A percentile compares a stretch with the other conserved stretches of the same genome.
Conservation (phyloP, 2,888 invertebrate species). For the Erynnis tages region DNA sequence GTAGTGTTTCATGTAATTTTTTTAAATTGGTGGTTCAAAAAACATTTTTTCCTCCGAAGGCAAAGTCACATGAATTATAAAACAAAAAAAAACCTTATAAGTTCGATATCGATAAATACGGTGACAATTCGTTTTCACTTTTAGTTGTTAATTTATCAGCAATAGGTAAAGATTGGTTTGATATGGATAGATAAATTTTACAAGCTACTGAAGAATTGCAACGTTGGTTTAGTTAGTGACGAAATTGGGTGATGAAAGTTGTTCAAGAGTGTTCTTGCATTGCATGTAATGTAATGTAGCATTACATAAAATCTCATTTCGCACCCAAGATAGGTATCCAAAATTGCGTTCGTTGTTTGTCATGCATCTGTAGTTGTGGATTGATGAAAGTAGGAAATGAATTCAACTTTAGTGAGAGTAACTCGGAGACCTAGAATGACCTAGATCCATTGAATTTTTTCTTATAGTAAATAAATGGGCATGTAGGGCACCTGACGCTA, state of each 20-base stretch:
- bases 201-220: constrained; percentile 14
- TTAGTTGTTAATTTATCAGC: background rate
- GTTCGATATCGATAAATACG: too few relatives aligned
- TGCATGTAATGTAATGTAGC: constrained; percentile 16
- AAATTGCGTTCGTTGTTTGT: constrained; percentile 21
- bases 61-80: too few relatives aligned
- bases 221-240: constrained; percentile 11
- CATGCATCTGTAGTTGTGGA: constrained; percentile 7
- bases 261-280: constrained; percentile 19
- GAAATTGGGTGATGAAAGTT: constrained; percentile 25
- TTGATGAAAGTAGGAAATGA: background rate
- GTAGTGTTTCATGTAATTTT: too few relatives aligned
- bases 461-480: too few relatives aligned
- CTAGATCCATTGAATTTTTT: too few relatives aligned
- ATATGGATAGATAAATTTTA: constrained; percentile 1
- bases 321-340: constrained; percentile 21
- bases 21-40: too few relatives aligned
- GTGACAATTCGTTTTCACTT: too few relatives aligned
- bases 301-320: constrained; percentile 27
- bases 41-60: too few relatives aligned
- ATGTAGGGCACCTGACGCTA: too few relatives aligned
- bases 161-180: background rate
- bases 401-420: background rate
- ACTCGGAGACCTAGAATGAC: too few relatives aligned
- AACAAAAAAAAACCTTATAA: too few relatives aligned